A percentile compares a stretch with the other conserved stretches of the same genome.
Evolutionary conservation across 2,113 vertebrate genomes (phyloP).

Genomic region (Pterocles burchelli): DNA sequence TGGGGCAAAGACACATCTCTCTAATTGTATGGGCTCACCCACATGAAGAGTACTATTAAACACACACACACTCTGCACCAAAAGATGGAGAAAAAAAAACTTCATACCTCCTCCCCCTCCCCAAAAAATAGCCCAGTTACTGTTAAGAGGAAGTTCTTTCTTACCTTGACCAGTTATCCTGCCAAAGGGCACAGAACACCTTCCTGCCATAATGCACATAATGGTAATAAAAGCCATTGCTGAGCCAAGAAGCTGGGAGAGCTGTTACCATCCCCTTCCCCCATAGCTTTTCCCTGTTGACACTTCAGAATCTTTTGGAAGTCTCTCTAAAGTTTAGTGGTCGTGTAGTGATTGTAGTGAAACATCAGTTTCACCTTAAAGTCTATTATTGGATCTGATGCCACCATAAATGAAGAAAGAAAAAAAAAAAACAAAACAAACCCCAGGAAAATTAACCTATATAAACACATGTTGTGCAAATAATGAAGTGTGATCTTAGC

Average conservation of each 20-base stretch:
- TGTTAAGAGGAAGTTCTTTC: background rate
- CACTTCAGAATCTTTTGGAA: background rate
- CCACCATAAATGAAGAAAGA: background rate
- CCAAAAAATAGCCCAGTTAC: too few species aligned
- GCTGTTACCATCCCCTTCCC: background rate
- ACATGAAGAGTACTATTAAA: background rate
- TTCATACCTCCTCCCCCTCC: rapidly evolving
- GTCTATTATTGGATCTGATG: background rate
- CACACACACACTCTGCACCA: background rate
- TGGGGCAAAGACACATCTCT: background rate
- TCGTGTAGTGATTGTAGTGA: background rate
- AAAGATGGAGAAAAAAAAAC: background rate
- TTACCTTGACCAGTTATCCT: background rate
- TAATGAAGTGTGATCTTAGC: background rate
- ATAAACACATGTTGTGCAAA: background rate
- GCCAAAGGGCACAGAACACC: background rate
- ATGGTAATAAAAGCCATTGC: background rate
- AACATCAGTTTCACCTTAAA: background rate
- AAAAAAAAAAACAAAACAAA: background rate
- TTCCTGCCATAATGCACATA: rapidly evolving
- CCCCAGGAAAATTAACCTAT: background rate
- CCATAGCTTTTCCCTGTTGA: background rate
- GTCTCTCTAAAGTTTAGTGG: background rate
- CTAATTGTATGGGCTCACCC: background rate
- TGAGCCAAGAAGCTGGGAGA: background rate